A percentile compares a stretch with the other conserved stretches of the same genome.
Evolutionary conservation across 2,113 vertebrate genomes (phyloP).

Genomic region (Heterochromis multidens): DNA sequence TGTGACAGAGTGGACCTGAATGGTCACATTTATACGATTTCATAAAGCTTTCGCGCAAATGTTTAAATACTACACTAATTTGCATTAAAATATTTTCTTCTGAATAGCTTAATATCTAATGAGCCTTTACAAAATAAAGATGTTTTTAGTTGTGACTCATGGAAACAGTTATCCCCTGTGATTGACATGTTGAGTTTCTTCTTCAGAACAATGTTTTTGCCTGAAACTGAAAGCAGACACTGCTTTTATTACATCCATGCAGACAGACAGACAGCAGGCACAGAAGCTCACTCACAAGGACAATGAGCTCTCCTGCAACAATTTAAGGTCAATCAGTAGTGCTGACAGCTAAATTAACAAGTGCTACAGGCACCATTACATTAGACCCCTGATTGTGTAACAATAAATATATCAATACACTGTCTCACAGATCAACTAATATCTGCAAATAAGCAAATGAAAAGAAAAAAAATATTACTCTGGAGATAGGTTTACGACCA

Average conservation of each 20-base stretch:
- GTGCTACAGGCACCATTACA: constrained; percentile 29
- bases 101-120: background rate
- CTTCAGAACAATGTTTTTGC: background rate
- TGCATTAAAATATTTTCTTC: background rate
- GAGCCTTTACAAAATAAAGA: background rate
- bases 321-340: constrained; percentile 44
- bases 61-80: background rate
- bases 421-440: constrained; percentile 25
- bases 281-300: constrained; percentile 2
- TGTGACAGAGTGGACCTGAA: background rate
- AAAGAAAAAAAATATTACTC: background rate
- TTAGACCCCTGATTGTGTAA: constrained; percentile 26
- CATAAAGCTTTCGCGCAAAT: background rate
- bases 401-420: background rate
- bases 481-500: constrained; percentile 10
- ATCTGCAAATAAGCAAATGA: constrained; percentile 38
- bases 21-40: background rate
- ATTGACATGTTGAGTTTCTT: constrained; percentile 5
- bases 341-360: constrained; percentile 65
- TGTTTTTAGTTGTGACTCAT: background rate
- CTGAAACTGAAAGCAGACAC: constrained; percentile 1
- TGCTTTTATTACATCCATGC: background rate
- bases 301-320: constrained; percentile 27
- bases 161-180: background rate
- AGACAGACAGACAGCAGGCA: background rate